Base-by-base conservation (phyloP, 1,140 invertebrate genomes). In the Rhopalosiphum maidis region DNA sequence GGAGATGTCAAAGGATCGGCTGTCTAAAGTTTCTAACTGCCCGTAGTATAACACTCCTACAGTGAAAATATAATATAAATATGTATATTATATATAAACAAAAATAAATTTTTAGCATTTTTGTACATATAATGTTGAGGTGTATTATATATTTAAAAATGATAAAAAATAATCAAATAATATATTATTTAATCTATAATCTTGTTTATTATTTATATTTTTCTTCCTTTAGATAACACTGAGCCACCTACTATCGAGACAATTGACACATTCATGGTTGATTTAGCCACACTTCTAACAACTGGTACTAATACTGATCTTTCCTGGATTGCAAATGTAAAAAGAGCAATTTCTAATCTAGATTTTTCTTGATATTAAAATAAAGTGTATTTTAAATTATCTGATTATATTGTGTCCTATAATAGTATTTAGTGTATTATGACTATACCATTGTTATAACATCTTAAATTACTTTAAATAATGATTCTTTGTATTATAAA, bases 1-100 rank as follows among this genome's bases (percentile, higher is more conserved):
- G 82, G 35, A 93, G 91, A 30, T 93, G 91, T 93, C 91, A 93
- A 86, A 43, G 91, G 91, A 93, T 93, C 91, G 51, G 82, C 91
- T 93, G 82, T 93, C 25, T 86, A 55, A 93, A 93, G 91, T 54
- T n/a, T 54, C 7, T 54, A 93, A 93, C 91, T 86, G 82, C 91
- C 91, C 82, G 82, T 93, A 93, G 91, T 93, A 93, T 93, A 93
- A 93, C 82, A 55, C 91, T 93, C 21, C 82, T 21, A 86, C 91
- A 93, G 0, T 93, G 30, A 18, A 77, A 68, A n/a, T 77, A 5
- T 77, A 68, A 30, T 68, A 51, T 51, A 1, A 18, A n/a, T 68
- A 68, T 68, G 4, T 18, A n/a, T n/a, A n/a, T n/a, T 68, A 1
- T 77, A 77, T n/a, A 18, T 77, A 35, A n/a, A 6, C 30, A 77